Evolutionary conservation across 2,888 invertebrate species (phyloP), one percentile per base, ranked within the genome.

Genomic region (Tetragonula carbonaria): DNA sequence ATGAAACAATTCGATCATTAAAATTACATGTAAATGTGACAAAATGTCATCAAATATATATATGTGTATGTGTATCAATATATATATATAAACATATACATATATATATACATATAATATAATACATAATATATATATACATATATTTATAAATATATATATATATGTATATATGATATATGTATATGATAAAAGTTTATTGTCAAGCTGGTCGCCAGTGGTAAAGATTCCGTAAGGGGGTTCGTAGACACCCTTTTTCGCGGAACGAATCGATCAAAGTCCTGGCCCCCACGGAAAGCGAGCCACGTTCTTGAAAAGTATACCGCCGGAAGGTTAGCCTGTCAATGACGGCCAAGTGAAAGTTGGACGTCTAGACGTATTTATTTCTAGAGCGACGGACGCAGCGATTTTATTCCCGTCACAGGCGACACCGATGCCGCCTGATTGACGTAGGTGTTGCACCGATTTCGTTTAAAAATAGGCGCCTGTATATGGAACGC

Each of bases 321-420:
- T 73, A 83, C 77, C 74, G 71, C 45, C 70, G 74, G 76, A 74
- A 83, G 70, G 83, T 78, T 78, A 71, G 23, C 38, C 67, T 71
- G 71, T 83, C 77, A 78, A 84, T 78, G 84, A 84, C 84, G 79
- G 84, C 84, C 85, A 80, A 80, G 85, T 86, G 85, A 86, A 86
- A 86, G 85, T 85, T 80, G 85, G 81, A 86, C 85, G 85, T 81
- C 85, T 85, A 79, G 84, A 85, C 84, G 79, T 79, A 84, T 84
- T 85, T 85, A 85, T 84, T 85, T 84, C 79, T 85, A 84, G 84
- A 84, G 63, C 85, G 75, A 78, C 77, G 74, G 72, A 80, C 78
- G 73, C 65, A 45, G 80, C 72, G 74, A 84, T 80, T 80, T 84
- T 78, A 84, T 85, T 78, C 77, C 85, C 71, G 81, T 85, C 86